Base-by-base conservation (phyloP, 1,140 invertebrate genomes). In the Drosophila sucinea region DNA sequence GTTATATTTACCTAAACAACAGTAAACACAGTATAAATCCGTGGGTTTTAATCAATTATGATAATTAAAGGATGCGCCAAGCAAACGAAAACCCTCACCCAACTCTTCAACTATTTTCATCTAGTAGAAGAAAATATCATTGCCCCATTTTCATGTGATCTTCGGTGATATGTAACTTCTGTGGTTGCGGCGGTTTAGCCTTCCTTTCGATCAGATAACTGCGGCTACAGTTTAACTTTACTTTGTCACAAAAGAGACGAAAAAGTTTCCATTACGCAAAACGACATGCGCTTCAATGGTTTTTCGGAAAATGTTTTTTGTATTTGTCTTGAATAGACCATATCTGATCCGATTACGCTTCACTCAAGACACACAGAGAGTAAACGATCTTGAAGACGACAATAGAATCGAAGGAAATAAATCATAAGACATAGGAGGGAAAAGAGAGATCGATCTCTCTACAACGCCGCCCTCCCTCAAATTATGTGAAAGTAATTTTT, bases 401-500 rank as follows among this genome's bases (percentile, higher is more conserved):
- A 54, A 72, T 33, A 55, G 51, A 63, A 67, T 68, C 70, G 67
- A 83, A 54, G 27, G 55, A 70, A 70, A 87, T 78, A 84, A 81
- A 84, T 84, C 84, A 89, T 79, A 73, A 17, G 40, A 74, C 23
- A 27, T 27, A 4, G 17, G 44, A 77, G 67, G 60, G 64, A 60
- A 68, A 65, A 56, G 38, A 51, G 10, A 27, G 44, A 51, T 25
- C 23, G 44, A 51, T 51, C 44, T 25, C 23, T 38, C 35, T 11
- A 17, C 17, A 17, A 17, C 35, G 35, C 35, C 44, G 7, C 25
- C 6, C 44, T 27, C 23, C 23, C 8, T 27, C 44, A 79, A 86
- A 85, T 85, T 86, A 85, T 79, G 69, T 87, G 83, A 87, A 89
- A 77, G 80, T 83, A 87, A 87, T 87, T 87, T 87, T 73, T 57